Evolutionary conservation across 2,113 vertebrate species (phyloP).

Genomic region (Gallinago media): DNA sequence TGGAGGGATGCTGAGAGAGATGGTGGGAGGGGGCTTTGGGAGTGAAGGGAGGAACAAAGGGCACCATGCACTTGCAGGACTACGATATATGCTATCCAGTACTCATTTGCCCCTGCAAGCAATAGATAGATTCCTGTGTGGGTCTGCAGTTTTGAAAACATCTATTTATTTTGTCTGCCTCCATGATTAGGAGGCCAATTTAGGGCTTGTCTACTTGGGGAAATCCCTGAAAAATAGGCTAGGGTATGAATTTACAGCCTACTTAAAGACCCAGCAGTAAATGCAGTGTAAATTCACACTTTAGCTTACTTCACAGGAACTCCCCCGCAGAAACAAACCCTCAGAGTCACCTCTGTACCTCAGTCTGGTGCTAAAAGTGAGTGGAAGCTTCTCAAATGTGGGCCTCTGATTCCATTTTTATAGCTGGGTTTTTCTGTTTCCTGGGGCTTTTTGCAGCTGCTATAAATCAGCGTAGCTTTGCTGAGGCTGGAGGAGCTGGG

Average conservation of each 20-base stretch:
- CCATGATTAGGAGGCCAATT: conserved; percentile 20
- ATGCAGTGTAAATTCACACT: conserved; percentile 65
- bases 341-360: conserved; percentile 71
- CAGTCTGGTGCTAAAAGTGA: conserved; percentile 63
- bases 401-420: conserved; percentile 45
- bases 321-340: conserved; percentile 68
- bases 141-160: conserved; percentile 25
- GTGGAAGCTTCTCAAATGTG: conserved; percentile 56
- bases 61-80: neutral
- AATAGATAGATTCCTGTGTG: neutral
- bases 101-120: neutral
- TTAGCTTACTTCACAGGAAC: conserved; percentile 58
- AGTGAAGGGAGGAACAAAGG: neutral
- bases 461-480: neutral
- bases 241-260: conserved; percentile 58
- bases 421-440: conserved; percentile 47
- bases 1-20: neutral
- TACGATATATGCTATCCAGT: neutral
- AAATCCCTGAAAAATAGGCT: conserved; percentile 59
- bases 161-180: conserved; percentile 49
- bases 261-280: conserved; percentile 54
- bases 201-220: conserved; percentile 48
- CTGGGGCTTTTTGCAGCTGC: conserved; percentile 46
- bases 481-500: neutral
- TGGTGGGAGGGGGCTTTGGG: neutral